Base-by-base conservation (phyloP, 2,888 invertebrate genomes). In the Mythimna impura region DNA sequence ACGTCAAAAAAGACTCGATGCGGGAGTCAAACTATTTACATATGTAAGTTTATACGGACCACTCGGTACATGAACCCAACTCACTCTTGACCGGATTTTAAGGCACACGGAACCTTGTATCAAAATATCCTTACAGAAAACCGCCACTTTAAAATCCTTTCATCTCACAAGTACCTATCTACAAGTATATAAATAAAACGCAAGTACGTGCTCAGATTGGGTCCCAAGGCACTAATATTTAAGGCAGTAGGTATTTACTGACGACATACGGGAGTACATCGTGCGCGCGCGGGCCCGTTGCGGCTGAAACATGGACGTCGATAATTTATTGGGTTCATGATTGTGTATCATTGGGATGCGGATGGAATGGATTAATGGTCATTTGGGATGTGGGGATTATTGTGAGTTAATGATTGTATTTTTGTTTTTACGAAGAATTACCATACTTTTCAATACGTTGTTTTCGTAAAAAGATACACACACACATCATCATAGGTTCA, bases 191-290 rank as follows among this genome's bases (percentile, higher is more conserved):
- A 79, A 65, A 79, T 79, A 58, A 61, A 61, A 47, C 50, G 55
- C 25, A 47, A 52, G n/a, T 43, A 54, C 55, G 3, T 68, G 20
- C 52, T 54, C 66, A 50, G 73, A 68, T 66, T 66, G 20, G 14
- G 65, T 80, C 83, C 73, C 80, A 6, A 0, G 67, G 22, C 66
- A 65, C 58, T 65, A 73, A 79, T 82, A 78, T 82, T 57, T 54
- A 54, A 61, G 40, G 30, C 25, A 20, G 58, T n/a, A n/a, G n/a
- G n/a, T 64, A 63, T 66, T 68, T 58, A 66, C 47, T 2, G 65
- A 62, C 4, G 58, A 65, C 65, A 82, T 43, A 80, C 67, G 61
- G 65, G 8, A n/a, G 58, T 66, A 40, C 60, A 70, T 71, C 52
- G 43, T 30, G 58, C 9, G 0, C 58, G 58, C 9, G 0, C 58